Evolutionary conservation across 2,888 invertebrate genomes (phyloP).

Genomic region (Phyllotreta striolata): DNA sequence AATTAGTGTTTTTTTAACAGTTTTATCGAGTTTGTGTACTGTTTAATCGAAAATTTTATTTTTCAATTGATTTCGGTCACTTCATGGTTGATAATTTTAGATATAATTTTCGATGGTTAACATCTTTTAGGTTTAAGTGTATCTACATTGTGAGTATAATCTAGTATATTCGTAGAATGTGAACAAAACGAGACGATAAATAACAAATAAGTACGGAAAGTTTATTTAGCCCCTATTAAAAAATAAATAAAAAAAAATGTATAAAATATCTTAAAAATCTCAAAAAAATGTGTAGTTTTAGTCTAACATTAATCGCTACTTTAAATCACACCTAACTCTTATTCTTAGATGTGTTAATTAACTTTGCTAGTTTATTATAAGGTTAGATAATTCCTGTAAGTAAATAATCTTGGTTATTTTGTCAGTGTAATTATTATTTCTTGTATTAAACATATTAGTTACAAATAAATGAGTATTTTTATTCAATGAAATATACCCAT

Average conservation of each 20-base stretch:
- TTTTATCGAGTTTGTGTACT: too few species aligned
- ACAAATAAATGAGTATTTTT: too few species aligned
- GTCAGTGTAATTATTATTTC: slow-evolving; percentile 18
- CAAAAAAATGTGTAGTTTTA: slow-evolving; percentile 12
- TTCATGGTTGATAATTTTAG: slow-evolving; percentile 16
- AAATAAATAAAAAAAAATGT: slow-evolving; percentile 17
- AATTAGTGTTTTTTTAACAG: too few species aligned
- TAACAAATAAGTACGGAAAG: slow-evolving; percentile 41
- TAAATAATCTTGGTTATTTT: slow-evolving; percentile 15
- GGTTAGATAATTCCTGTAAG: slow-evolving; percentile 10
- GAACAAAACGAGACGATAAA: slow-evolving; percentile 38
- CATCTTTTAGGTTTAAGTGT: slow-evolving; percentile 27
- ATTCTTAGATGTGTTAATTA: slow-evolving; percentile 10
- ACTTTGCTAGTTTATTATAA: slow-evolving; percentile 7
- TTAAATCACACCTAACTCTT: slow-evolving; percentile 5
- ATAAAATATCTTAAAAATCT: neutral
- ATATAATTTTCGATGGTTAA: neutral
- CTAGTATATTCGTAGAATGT: slow-evolving; percentile 29
- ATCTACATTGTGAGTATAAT: slow-evolving; percentile 28
- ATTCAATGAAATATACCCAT: too few species aligned
- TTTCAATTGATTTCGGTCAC: slow-evolving; percentile 3
- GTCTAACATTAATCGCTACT: slow-evolving; percentile 13
- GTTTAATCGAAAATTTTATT: neutral
- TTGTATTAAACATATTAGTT: slow-evolving; percentile 13
- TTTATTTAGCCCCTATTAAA: slow-evolving; percentile 27